Evolutionary conservation across 2,797 vertebrate species (phyloP), one percentile per base, ranked within the genome.

Genomic region (Pantherophis vulpinus): DNA sequence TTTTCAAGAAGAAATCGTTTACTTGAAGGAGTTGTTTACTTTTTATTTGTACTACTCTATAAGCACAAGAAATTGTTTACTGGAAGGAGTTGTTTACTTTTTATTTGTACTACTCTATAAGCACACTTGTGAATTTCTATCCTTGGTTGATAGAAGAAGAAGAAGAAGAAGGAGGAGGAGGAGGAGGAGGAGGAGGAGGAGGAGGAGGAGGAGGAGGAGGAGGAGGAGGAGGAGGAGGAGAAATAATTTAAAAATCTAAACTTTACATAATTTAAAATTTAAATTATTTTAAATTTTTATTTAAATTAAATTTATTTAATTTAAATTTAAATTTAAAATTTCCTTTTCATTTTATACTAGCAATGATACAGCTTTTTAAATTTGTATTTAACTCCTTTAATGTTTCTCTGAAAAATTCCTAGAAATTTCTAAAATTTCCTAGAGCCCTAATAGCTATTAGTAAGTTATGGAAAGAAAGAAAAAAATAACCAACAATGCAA

Each of bases 301-400:
- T 42, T 42, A 42, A 42, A 42, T 42, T 42, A 42, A 42, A 42
- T 42, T 42, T 42, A 42, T 42, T 42, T 42, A 37, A 37, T 37
- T 37, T 37, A 37, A 37, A 37, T 37, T 37, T 3, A 42, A 42
- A 42, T 42, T 42, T 79, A 79, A 79, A 42, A 23, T 23, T 42
- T 23, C 32, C 37, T 10, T 18, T 79, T 79, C 32, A 87, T 87
- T 87, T 29, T 56, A 87, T 87, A 87, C 13, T 87, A 18, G 25
- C 13, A n/a, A 9, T 56, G 27, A n/a, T n/a, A 56, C 16, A 9
- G 12, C 7, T 79, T 79, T 79, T 79, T 79, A 18, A 79, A 88
- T 92, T 66, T 88, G 16, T 51, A 88, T 74, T 58, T 56, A 88
- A 70, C 42, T 70, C 20, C 8, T 23, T 92, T 92, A 92, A 59